Evolutionary conservation across 2,113 vertebrate species (phyloP), one percentile per base, ranked within the genome.

Genomic region (Zosterops borbonicus): DNA sequence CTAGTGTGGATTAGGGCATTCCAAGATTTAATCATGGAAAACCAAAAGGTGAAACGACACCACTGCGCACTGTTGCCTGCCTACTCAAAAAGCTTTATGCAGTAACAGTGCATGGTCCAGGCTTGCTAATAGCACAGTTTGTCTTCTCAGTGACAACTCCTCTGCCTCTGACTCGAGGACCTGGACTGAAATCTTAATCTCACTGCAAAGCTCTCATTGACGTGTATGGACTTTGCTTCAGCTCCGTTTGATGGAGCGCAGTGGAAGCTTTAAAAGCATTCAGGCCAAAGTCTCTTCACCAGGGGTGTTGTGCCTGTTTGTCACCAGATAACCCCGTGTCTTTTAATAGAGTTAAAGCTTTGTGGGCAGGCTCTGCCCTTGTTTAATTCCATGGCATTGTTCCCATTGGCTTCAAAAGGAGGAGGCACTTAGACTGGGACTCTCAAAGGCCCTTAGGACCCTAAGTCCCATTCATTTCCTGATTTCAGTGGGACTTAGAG

Each of bases 391-490:
- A 35, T 95, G 82, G 75, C 87, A 80, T 92, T 95, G 81, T 95
- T 97, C 78, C 75, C 74, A 35, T 53, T 85, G 89, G 53, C 89
- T 95, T 97, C 94, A 87, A 87, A 92, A 94, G 77, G 67, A 92
- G 82, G 46, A 91, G 67, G 50, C 75, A 80, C 67, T 94, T 69
- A 55, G 78, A 20, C 49, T 73, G 68, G 76, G 69, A 87, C 86
- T 83, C 80, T 78, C 42, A 87, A 90, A 92, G 87, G 60, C 83
- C 79, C 64, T 64, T 70, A 91, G 88, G 89, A 94, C 42, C 49
- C 73, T 91, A 67, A 94, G 92, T 89, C 91, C 52, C 80, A 95
- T 97, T 97, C 86, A 95, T 94, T 95, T 97, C 91, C 76, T 87
- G 92, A 96, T 95, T 94, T 96, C 91, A 75, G 91, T 83, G 77